Conservation (phyloP, 2,113 vertebrate genomes). For the Poecile atricapillus region DNA sequence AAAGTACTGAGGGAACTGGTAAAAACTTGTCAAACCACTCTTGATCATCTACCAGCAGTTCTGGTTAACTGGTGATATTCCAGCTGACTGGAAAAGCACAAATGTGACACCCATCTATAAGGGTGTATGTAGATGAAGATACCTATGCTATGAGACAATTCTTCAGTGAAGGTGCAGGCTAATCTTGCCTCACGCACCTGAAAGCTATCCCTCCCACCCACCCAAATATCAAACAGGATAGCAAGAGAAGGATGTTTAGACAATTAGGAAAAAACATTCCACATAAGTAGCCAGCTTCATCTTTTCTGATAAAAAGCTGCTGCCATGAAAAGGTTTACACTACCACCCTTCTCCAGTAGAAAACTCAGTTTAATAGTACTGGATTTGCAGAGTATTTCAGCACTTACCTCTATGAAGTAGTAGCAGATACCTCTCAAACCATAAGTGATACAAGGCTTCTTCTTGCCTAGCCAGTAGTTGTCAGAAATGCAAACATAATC, state of each 20-base stretch:
- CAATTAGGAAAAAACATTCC: neutral
- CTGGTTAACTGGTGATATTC: neutral
- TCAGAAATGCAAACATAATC: constrained; percentile 97
- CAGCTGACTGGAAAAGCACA: neutral
- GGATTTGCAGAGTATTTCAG: neutral
- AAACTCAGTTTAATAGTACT: neutral
- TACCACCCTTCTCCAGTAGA: neutral
- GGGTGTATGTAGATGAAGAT: neutral
- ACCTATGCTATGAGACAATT: neutral
- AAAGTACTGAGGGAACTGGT: neutral
- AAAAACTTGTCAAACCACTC: neutral
- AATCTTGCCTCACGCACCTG: neutral
- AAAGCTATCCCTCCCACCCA: neutral
- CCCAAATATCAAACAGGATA: neutral
- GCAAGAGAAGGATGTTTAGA: neutral
- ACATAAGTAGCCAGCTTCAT: neutral
- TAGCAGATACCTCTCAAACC: constrained; percentile 93
- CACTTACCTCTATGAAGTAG: constrained; percentile 84
- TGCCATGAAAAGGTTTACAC: no score
- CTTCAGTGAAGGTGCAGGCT: neutral
- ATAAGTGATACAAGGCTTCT: constrained; percentile 94
- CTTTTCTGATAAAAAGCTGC: neutral
- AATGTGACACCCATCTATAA: neutral
- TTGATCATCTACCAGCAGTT: neutral
- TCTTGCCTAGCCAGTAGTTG: constrained; percentile 98